phyloP scores from a whole-genome alignment of 35 echinoderm and acorn worm genomes.

The Amphiura filiformis region DNA sequence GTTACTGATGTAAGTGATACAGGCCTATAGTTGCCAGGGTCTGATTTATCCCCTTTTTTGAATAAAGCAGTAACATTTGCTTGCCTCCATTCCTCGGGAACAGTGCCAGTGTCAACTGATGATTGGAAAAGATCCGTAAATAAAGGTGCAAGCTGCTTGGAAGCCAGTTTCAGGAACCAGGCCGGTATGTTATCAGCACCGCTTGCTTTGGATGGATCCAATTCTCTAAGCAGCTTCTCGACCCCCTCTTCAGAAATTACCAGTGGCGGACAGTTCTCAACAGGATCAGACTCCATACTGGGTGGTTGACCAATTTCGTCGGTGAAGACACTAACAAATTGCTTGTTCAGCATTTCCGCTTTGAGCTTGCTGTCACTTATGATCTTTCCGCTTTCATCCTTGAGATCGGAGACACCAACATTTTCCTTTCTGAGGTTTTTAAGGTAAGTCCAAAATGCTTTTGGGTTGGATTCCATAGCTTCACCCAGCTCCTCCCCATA shows the following conservation, averaged over 20 bases:
- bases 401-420: constrained; percentile 1
- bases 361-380: constrained; percentile 7
- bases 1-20: constrained; percentile 38
- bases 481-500: neutral
- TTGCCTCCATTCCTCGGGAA: constrained; percentile 6
- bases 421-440: constrained; percentile 16
- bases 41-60: constrained; percentile 13
- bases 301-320: neutral
- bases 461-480: neutral
- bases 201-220: constrained; percentile 23
- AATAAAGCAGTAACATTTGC: constrained; percentile 26
- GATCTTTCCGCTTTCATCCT: neutral
- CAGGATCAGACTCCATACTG: neutral
- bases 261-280: neutral
- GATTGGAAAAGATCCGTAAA: constrained; percentile 42
- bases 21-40: constrained; percentile 43
- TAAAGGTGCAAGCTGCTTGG: constrained; percentile 6
- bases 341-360: constrained; percentile 21
- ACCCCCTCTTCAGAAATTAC: neutral
- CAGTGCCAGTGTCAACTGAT: constrained; percentile 22
- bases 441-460: neutral
- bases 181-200: constrained; percentile 20
- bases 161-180: constrained; percentile 13
- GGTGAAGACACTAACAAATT: constrained; percentile 33
- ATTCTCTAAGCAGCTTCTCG: constrained; percentile 26